Evolutionary conservation across 2,797 vertebrate species (phyloP), one percentile per base, ranked within the genome.

Genomic region (Anguilla anguilla): DNA sequence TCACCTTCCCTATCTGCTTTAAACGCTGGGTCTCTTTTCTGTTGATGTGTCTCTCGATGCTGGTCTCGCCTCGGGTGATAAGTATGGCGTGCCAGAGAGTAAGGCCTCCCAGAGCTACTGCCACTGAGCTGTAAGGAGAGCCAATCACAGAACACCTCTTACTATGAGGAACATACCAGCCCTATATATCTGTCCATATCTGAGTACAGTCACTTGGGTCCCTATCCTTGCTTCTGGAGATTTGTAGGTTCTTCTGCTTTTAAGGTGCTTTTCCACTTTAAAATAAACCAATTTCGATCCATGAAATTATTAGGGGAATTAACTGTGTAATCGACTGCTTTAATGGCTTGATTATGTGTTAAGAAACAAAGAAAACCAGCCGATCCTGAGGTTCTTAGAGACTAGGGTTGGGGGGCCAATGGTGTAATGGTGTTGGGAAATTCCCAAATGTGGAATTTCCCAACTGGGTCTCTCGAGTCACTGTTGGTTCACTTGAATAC

Each of bases 1-100:
- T 94, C 88, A 99, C 98, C 95, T 97, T 97, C 89, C 97, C 97
- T 85, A 92, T 96, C 88, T 96, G 94, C 88, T 92, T 92, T 28
- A 98, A 95, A 1, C 98, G 96, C 88, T 89, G 96, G 85, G 90
- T 92, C 94, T 99, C 99, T 91, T 98, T 99, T 91, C 90, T 94
- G 95, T 99, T 99, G 94, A 99, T 99, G 93, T 99, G 98, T 88
- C 98, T 96, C 94, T 99, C 99, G 0, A 99, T 97, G 89, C 98
- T 99, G 87, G 98, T 99, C 94, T 99, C 98, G 3, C 97, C 99
- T 0, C 96, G 96, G 87, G 95, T 97, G 94, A 99, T 99, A 74
- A 99, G 98, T 25, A 95, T 91, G 0, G 95, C 92, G 0, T 99
- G 99, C 99, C 99, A 99, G 81, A 98, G 85, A 0, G 97, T 99